Percentiles rank a stretch among this genome's conserved stretches.
Conservation (phyloP, 1,140 invertebrate genomes). For the Microplitis mediator region DNA sequence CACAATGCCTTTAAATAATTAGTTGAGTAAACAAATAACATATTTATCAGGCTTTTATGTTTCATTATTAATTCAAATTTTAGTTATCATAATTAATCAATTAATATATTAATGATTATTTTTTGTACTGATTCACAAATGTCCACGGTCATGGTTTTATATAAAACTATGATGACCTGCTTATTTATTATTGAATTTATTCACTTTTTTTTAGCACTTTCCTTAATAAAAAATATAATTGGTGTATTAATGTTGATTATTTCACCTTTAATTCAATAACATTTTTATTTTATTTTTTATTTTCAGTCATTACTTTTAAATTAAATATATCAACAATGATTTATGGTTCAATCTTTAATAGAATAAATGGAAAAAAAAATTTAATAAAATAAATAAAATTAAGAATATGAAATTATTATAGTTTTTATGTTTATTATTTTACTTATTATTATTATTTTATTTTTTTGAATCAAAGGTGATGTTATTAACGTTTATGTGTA, state of each 20-base stretch:
- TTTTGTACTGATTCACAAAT: slow-evolving; percentile 44
- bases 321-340: slow-evolving; percentile 50
- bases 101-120: neutral
- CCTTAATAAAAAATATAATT: slow-evolving; percentile 59
- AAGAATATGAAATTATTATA: slow-evolving; percentile 34
- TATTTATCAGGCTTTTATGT: too few relatives aligned
- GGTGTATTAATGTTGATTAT: slow-evolving; percentile 40
- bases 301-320: slow-evolving; percentile 48
- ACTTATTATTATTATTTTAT: slow-evolving; percentile 49
- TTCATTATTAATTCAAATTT: too few relatives aligned
- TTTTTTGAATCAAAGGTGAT: slow-evolving; percentile 55
- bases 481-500: slow-evolving; percentile 17
- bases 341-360: slow-evolving; percentile 21
- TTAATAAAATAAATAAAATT: slow-evolving; percentile 7
- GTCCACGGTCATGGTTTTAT: slow-evolving; percentile 43
- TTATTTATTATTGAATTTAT: slow-evolving; percentile 36
- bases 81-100: neutral
- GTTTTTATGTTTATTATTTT: slow-evolving; percentile 10
- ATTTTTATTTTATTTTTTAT: neutral
- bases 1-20: neutral
- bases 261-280: neutral
- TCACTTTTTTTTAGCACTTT: slow-evolving; percentile 43
- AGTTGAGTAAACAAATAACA: neutral
- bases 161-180: slow-evolving; percentile 50
- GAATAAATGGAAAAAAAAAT: slow-evolving; percentile 9